Evolutionary conservation across 1,140 invertebrate species (phyloP), one percentile per base, ranked within the genome.

Genomic region (Cydia amplana): DNA sequence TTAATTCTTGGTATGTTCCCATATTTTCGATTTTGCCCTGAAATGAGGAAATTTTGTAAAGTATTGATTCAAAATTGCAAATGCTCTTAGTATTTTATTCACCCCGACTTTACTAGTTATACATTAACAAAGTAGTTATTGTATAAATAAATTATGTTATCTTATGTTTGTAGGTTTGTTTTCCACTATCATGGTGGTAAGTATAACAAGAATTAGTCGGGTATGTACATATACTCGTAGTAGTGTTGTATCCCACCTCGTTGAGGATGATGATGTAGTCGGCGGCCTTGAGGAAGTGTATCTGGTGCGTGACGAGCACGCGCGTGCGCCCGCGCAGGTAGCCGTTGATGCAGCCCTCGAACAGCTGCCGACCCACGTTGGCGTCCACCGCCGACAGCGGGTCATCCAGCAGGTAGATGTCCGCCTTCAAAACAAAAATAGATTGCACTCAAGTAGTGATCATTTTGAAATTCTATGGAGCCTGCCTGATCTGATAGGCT

Each of bases 321-420:
- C 95, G 91, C 0, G 95, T 95, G 84, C 94, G 85, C 78, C 89
- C 79, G 82, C 90, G 78, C 40, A 98, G 89, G 81, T 96, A 95
- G 3, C 95, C 95, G 75, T 93, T 94, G 46, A 96, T 94, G 76
- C 95, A 96, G 72, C 95, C 94, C 43, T 96, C 94, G 74, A 96
- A 96, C 20, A 96, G 86, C 78, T 96, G 95, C 65, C 95, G 95
- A 2, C 95, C 95, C 0, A 97, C 96, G 51, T 96, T 95, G 0
- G 95, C 94, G 79, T 96, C 96, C 2, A 97, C 96, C 1, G 97
- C 97, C 67, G 96, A 97, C 1, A 98, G 90, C 1, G 97, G 97
- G 88, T 98, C 97, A 82, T 98, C 97, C 20, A 98, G 87, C 0
- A 98, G 86, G 81, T 97, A 97, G 60, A 98, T 94, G 82, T 98